Conservation (phyloP, 2,113 vertebrate genomes). For the Calypte anna region DNA sequence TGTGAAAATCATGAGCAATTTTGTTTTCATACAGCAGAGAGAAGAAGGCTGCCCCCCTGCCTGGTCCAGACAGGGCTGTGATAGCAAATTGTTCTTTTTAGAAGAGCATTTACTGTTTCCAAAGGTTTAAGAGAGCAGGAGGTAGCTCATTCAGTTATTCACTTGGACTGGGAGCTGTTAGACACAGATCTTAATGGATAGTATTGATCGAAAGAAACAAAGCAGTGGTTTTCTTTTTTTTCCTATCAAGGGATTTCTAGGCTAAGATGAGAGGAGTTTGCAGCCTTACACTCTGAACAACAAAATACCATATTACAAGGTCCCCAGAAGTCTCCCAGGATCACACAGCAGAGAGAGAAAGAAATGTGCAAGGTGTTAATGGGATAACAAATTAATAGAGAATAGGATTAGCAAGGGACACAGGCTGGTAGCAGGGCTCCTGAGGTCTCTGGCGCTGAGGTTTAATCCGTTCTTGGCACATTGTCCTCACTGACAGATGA, state of each 20-base stretch:
- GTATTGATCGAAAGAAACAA: slow-evolving; percentile 71
- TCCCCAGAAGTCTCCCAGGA: slow-evolving; percentile 25
- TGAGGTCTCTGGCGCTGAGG: background rate
- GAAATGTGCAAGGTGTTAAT: slow-evolving; percentile 44
- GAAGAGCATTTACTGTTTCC: slow-evolving; percentile 45
- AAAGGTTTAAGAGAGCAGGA: slow-evolving; percentile 54
- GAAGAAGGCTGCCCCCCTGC: background rate
- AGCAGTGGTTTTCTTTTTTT: slow-evolving; percentile 39
- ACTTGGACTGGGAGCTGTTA: slow-evolving; percentile 45
- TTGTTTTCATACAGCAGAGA: background rate
- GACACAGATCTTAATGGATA: slow-evolving; percentile 68
- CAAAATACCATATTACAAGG: slow-evolving; percentile 39
- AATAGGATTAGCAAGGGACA: slow-evolving; percentile 12
- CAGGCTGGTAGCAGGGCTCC: background rate
- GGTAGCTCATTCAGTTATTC: slow-evolving; percentile 52
- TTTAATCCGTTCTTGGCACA: background rate
- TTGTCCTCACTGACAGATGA: background rate
- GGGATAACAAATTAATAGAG: slow-evolving; percentile 50
- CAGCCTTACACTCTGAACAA: slow-evolving; percentile 10
- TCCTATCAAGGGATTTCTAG: slow-evolving; percentile 36
- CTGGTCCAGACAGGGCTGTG: background rate
- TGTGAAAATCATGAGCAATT: background rate
- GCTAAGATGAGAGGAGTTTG: slow-evolving; percentile 33
- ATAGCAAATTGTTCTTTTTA: slow-evolving; percentile 53
- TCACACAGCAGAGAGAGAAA: background rate